Evolutionary conservation across 2,113 vertebrate species (phyloP).

Genomic region (Engraulis encrasicolus): DNA sequence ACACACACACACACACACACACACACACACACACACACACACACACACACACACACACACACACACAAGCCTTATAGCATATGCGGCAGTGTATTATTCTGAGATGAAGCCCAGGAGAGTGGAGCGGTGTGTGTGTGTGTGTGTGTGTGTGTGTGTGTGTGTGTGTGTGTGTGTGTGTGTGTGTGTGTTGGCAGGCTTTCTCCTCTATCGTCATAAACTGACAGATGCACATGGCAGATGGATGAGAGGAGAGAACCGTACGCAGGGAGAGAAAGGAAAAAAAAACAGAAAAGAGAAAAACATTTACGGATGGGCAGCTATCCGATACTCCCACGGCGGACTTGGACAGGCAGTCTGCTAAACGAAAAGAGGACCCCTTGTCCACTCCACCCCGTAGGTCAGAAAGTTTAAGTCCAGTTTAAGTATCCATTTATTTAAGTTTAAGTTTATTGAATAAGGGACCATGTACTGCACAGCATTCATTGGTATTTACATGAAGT

Average conservation of each 20-base stretch:
- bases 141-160: not conserved
- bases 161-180: too few species aligned
- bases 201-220: too few species aligned
- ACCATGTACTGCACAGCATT: too few species aligned
- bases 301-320: not conserved
- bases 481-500: too few species aligned
- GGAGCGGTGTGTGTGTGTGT: constrained; percentile 18
- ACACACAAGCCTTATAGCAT: not conserved
- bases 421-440: not conserved
- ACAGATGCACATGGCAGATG: too few species aligned
- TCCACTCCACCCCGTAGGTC: not conserved
- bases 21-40: too few species aligned
- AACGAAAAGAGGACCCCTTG: not conserved
- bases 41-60: too few species aligned
- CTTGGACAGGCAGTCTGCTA: not conserved
- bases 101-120: not conserved
- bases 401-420: not conserved
- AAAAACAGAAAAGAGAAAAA: not conserved
- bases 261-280: not conserved
- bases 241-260: too few species aligned
- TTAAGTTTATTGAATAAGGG: too few species aligned
- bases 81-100: not conserved
- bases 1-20: too few species aligned
- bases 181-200: too few species aligned
- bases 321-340: not conserved